A percentile compares a stretch with the other conserved stretches of the same genome.
Conservation (phyloP, 2,888 invertebrate genomes). For the Merodon equestris region DNA sequence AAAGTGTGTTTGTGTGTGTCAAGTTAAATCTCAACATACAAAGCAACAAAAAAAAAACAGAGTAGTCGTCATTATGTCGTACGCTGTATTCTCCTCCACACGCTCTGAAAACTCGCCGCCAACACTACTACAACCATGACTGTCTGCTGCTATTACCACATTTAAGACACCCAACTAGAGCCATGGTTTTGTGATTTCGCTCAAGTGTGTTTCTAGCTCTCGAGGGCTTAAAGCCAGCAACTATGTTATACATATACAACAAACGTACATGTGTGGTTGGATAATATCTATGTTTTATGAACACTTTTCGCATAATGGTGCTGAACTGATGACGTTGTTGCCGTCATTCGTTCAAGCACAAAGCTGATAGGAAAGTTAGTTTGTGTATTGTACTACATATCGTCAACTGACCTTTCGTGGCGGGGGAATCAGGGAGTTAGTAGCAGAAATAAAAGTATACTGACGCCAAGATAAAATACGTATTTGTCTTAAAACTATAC, state of each 20-base stretch:
- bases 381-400: conserved; percentile 39
- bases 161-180: conserved; percentile 19
- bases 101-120: conserved; percentile 35
- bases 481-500: conserved; percentile 36
- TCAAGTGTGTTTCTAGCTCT: conserved; percentile 40
- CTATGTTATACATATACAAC: conserved; percentile 32
- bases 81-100: conserved; percentile 36
- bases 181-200: conserved; percentile 34
- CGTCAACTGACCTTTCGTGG: conserved; percentile 5
- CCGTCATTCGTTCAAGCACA: conserved; percentile 22
- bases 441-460: conserved; percentile 33
- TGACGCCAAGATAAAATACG: conserved; percentile 31
- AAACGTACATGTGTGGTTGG: conserved; percentile 37
- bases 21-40: conserved; percentile 40
- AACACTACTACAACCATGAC: conserved; percentile 28
- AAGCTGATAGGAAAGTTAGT: conserved; percentile 55
- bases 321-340: conserved; percentile 31
- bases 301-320: conserved; percentile 60
- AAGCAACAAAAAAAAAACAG: conserved; percentile 45
- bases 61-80: conserved; percentile 64
- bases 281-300: conserved; percentile 58
- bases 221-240: conserved; percentile 65
- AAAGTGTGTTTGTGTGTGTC: neutral
- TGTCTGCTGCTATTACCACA: conserved; percentile 43
- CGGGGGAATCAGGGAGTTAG: conserved; percentile 14